Percentiles rank a stretch among this genome's conserved stretches.
Conservation (phyloP, 2,888 invertebrate genomes). For the Ophraella communa region DNA sequence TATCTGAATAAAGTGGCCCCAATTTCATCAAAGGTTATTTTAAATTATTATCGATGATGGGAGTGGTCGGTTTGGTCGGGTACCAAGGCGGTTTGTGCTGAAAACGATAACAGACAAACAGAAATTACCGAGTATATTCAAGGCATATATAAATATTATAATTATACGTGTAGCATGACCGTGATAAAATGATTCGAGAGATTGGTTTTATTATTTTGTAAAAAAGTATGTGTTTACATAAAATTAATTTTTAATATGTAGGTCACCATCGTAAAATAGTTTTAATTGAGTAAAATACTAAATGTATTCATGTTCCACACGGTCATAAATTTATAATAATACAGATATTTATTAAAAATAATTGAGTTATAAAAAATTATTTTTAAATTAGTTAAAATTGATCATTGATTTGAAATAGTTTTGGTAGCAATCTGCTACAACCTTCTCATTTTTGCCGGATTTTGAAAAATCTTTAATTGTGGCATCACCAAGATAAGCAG, state of each 20-base stretch:
- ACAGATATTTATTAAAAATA: no score
- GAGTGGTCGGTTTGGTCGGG: not conserved
- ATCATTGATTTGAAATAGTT: no score
- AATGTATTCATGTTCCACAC: no score
- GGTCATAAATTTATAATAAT: no score
- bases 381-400: no score
- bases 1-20: slow-evolving; percentile 1
- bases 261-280: no score
- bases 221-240: not conserved
- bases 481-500: no score
- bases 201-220: not conserved
- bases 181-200: not conserved
- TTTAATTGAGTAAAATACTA: no score
- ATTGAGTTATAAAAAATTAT: no score
- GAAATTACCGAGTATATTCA: not conserved
- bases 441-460: no score
- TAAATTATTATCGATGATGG: slow-evolving; percentile 9
- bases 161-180: not conserved
- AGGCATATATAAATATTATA: not conserved
- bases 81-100: not conserved
- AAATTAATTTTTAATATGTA: not conserved
- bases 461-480: no score
- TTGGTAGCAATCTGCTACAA: no score
- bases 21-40: slow-evolving; percentile 10
- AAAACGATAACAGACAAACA: not conserved